Evolutionary conservation across 2,888 invertebrate genomes (phyloP), one percentile per base, ranked within the genome.

Genomic region (Drosophila fulvimacula): DNA sequence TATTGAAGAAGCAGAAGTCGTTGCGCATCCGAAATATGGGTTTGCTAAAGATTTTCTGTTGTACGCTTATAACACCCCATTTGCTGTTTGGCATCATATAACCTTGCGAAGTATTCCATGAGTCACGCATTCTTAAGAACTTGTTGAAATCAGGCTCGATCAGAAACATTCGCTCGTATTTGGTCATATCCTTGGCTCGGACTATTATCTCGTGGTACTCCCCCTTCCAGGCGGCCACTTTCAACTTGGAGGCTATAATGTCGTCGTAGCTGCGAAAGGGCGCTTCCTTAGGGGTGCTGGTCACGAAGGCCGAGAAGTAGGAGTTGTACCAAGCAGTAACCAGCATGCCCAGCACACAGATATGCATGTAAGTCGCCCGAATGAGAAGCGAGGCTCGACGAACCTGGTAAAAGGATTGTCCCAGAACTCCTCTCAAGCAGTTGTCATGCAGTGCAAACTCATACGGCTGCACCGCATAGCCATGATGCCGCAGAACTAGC

Each of bases 271-370:
- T 76, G 3, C 58, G 75, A 1, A 81, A 75, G 0, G 82, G 76
- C 3, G 70, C 5, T 34, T 77, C 69, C 42, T 90, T 91, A 0
- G 91, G 91, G 0, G 86, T 74, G n/a, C 79, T 89, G 1, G 90
- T 91, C 10, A 91, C 81, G 59, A 85, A 91, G 0, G 91, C 82
- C 6, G 91, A 89, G 55, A 91, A 90, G 61, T 89, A 89, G 0
- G 91, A 86, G 44, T 91, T 92, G 34, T 90, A 92, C 61, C 89
- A 86, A 5, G 89, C 89, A 6, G 91, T 91, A 5, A 91, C 72
- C 5, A 91, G 66, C 15, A 91, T 81, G 1, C 92, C 91, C 39
- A 91, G 27, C 0, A 89, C 34, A 53, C 89, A 91, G 9, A 92
- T 91, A 58, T 90, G 69, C 4, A 91, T 41, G 39, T 91, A 92